Conservation (phyloP, 2,797 vertebrate genomes). For the Enoplosus armatus region DNA sequence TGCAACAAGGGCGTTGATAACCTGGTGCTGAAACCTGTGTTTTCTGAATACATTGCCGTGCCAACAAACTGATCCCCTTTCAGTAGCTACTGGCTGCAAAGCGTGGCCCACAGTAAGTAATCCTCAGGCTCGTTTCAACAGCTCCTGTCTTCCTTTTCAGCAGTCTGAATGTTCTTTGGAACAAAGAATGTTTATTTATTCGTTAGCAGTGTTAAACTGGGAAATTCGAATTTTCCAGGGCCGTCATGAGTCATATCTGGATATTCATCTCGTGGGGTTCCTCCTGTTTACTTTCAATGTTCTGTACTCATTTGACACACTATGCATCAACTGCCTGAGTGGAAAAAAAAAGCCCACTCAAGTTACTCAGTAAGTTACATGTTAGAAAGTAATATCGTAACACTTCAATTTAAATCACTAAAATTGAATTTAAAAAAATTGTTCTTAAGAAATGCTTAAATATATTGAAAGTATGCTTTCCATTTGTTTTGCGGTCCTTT, state of each 20-base stretch:
- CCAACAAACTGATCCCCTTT: slow-evolving; percentile 14
- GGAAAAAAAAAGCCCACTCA: neutral
- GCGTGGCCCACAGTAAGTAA: neutral
- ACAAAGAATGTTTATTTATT: slow-evolving; percentile 46
- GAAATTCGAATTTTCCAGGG: slow-evolving; percentile 52
- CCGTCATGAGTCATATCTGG: slow-evolving; percentile 31
- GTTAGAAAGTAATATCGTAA: neutral
- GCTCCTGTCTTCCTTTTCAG: neutral
- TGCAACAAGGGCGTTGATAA: slow-evolving; percentile 23
- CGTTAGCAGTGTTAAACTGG: slow-evolving; percentile 36
- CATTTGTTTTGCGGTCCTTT: neutral
- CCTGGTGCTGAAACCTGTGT: neutral
- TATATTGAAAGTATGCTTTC: neutral
- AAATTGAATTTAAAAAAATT: neutral
- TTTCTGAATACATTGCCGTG: slow-evolving; percentile 14
- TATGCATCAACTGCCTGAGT: neutral
- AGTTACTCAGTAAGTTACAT: neutral
- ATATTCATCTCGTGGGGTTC: slow-evolving; percentile 47
- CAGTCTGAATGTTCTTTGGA: slow-evolving; percentile 29
- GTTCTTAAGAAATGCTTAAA: neutral
- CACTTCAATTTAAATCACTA: neutral
- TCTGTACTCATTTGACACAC: slow-evolving; percentile 21
- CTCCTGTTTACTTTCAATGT: slow-evolving; percentile 61
- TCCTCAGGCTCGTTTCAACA: neutral
- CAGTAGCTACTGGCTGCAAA: slow-evolving; percentile 2